Base-by-base conservation (phyloP, 2,797 vertebrate genomes). In the Chloroceryle inda region DNA sequence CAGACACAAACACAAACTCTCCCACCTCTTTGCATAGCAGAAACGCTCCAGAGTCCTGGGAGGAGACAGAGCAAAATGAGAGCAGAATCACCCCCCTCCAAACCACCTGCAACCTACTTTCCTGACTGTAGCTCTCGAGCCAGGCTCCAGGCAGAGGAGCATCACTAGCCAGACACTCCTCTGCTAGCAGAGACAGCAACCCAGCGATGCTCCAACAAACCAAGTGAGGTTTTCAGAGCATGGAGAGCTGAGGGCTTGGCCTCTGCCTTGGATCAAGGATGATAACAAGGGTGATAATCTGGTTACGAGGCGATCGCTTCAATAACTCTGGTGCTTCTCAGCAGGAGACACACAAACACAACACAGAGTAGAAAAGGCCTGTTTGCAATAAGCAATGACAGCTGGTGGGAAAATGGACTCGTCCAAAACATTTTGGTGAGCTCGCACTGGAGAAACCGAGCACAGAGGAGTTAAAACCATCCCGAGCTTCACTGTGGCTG, bases 381-480 rank as follows among this genome's bases (percentile, higher is more conserved):
- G 0, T 55, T 38, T 5, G 1, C 79, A 8, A 13, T 6, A 62
- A 52, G 79, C 33, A 13, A 5, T 12, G 92, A 20, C 53, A 86
- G 85, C 85, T 66, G 80, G 66, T 83, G 93, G 85, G 55, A n/a
- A 93, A 76, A 81, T 0, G 11, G 67, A 56, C 38, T 0, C 0
- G 2, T 37, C 68, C 68, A 49, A 64, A 77, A 1, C 12, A 9
- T 76, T 24, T 49, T 59, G 18, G 58, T 21, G 35, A 78, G 69
- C 63, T 81, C 62, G 53, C 0, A 0, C 42, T 38, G 69, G 66
- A 69, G 45, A 88, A 86, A 45, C 12, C 0, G 44, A 85, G 83
- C 13, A 5, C 18, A 40, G 71, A 85, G 71, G 80, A 95, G 93
- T 84, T 85, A 61, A 97, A 96, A 49, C 24, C 80, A 71, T 27